These are phyloP conservation scores for Microtus richardsoni DNA, from an alignment of 2,113 vertebrate genomes.

Conservation along the genomic window DNA sequence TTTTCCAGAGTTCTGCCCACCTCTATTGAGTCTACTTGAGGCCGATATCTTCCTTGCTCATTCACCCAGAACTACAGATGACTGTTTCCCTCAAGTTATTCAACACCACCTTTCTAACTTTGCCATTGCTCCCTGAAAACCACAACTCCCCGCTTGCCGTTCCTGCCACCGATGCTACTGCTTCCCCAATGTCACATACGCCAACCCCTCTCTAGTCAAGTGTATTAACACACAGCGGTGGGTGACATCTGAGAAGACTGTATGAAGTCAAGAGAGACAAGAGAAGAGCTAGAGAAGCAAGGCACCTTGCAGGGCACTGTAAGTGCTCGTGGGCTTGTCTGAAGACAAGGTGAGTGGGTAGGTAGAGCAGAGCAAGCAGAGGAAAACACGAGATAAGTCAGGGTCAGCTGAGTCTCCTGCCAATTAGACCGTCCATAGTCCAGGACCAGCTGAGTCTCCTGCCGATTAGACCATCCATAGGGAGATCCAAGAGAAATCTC, in stretches of 20 bases:
- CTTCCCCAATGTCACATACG: rapidly evolving
- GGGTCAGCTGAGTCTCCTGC: background rate
- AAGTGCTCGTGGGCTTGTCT: background rate
- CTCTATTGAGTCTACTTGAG: background rate
- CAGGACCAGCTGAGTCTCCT: background rate
- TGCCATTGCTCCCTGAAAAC: background rate
- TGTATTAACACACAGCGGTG: background rate
- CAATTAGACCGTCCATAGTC: too few species aligned
- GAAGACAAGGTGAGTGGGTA: background rate
- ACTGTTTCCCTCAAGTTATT: background rate
- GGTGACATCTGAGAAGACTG: background rate
- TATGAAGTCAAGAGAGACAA: background rate
- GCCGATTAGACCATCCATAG: too few species aligned
- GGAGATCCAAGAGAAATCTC: background rate
- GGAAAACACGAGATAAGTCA: background rate
- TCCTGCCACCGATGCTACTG: background rate
- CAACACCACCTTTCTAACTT: background rate
- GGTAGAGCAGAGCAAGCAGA: background rate
- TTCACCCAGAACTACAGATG: too few species aligned
- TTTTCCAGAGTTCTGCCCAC: background rate
- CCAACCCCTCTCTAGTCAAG: background rate
- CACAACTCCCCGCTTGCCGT: rapidly evolving
- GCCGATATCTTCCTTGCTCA: background rate
- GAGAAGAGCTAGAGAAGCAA: background rate
- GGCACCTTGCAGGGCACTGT: background rate